phyloP scores from a whole-genome alignment of 2,888 invertebrate genomes.

The Campoplex nolae region DNA sequence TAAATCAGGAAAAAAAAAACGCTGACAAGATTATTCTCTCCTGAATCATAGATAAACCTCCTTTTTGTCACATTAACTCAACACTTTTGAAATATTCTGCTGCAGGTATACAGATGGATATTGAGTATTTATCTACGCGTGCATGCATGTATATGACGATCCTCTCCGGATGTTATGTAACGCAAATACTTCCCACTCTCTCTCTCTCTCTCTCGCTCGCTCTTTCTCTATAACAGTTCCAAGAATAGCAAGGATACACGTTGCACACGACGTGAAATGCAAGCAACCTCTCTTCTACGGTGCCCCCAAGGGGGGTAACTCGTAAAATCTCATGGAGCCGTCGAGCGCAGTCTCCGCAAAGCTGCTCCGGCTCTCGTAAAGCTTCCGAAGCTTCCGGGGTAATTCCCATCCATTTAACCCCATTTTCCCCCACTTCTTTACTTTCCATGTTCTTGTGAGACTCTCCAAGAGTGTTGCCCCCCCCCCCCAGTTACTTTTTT shows the following conservation, averaged over 20 bases:
- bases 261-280: slow-evolving; percentile 54
- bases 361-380: slow-evolving; percentile 65
- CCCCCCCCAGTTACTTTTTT: no score
- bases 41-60: no score
- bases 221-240: neutral
- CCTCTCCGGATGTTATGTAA: neutral
- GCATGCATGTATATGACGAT: no score
- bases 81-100: no score
- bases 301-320: slow-evolving; percentile 52
- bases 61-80: no score
- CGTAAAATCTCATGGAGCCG: slow-evolving; percentile 64
- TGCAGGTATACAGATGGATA: no score
- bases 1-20: no score
- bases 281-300: slow-evolving; percentile 37
- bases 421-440: neutral
- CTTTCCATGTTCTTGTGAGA: neutral
- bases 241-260: slow-evolving; percentile 14
- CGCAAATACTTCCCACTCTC: slow-evolving; percentile 14
- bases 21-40: no score
- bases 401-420: slow-evolving; percentile 51
- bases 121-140: no score
- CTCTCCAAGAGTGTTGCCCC: neutral
- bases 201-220: slow-evolving; percentile 33
- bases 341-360: slow-evolving; percentile 62
- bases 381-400: slow-evolving; percentile 60